Evolutionary conservation across 2,113 vertebrate species (phyloP).

Genomic region (Illadopsis cleaveri): DNA sequence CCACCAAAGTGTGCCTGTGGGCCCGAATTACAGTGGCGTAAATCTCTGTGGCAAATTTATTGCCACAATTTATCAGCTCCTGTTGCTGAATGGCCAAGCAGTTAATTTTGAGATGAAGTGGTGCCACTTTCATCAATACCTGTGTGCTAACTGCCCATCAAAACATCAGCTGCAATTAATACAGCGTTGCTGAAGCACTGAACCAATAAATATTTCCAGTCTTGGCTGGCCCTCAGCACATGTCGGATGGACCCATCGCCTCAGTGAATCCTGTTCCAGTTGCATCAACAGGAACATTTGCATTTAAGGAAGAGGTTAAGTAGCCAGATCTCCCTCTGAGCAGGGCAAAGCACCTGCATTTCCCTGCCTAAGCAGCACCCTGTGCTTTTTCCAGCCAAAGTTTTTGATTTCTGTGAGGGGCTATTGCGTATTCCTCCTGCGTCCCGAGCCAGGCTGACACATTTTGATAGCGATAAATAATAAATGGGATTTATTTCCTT

Average conservation of each 20-base stretch:
- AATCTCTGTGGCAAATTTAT: slow-evolving; percentile 77
- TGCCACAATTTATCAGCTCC: slow-evolving; percentile 75
- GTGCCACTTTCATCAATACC: slow-evolving; percentile 81
- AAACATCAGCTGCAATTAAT: slow-evolving; percentile 76
- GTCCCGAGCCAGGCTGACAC: not conserved
- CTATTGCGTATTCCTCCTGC: not conserved
- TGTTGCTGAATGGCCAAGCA: slow-evolving; percentile 72
- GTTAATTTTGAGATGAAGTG: slow-evolving; percentile 81
- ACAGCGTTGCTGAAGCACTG: slow-evolving; percentile 60
- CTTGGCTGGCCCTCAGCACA: slow-evolving; percentile 57
- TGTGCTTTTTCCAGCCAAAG: not conserved
- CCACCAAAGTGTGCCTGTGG: accelerated
- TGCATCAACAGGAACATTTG: not conserved
- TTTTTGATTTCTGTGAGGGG: not conserved
- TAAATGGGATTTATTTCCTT: slow-evolving; percentile 45
- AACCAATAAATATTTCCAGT: slow-evolving; percentile 70
- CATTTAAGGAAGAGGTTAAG: slow-evolving; percentile 23
- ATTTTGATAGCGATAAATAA: slow-evolving; percentile 43
- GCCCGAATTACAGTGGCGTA: slow-evolving; percentile 2
- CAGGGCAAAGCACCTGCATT: accelerated
- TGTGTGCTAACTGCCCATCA: slow-evolving; percentile 74
- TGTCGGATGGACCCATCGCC: not conserved
- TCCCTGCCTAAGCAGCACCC: not conserved
- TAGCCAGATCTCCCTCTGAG: not conserved
- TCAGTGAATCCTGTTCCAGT: slow-evolving; percentile 9